Conservation (phyloP, 1,140 invertebrate genomes). For the Zelostemma sp. region DNA sequence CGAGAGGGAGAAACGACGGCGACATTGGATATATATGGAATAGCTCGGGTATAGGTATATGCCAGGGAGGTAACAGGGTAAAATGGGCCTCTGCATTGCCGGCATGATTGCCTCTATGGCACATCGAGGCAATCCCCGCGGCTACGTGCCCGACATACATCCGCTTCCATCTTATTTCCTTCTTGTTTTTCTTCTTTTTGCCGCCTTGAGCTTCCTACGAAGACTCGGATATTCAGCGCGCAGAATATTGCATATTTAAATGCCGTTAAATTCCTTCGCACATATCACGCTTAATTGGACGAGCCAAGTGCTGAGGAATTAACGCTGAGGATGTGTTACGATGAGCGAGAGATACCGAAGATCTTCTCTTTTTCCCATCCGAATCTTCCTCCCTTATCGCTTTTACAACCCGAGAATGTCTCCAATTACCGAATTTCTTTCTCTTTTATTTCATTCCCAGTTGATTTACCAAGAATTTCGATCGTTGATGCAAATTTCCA, state of each 20-base stretch:
- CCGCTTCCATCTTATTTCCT: conserved; percentile 65
- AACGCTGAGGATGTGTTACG: conserved; percentile 45
- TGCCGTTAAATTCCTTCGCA: conserved; percentile 52
- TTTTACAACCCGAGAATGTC: too few species aligned
- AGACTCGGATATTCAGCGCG: conserved; percentile 60
- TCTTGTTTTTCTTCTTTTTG: conserved; percentile 49
- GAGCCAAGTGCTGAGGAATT: conserved; percentile 50
- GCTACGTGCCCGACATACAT: conserved; percentile 71
- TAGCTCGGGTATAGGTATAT: conserved; percentile 48
- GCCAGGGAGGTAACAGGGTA: conserved; percentile 62
- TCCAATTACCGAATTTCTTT: too few species aligned
- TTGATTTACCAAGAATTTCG: too few species aligned
- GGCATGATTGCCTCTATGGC: conserved; percentile 71
- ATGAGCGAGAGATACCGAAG: conserved; percentile 28
- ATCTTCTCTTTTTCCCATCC: conserved; percentile 32
- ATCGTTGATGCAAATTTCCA: too few species aligned
- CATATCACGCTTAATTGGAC: conserved; percentile 60
- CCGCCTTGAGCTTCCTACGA: conserved; percentile 44
- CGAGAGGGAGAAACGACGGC: conserved; percentile 31
- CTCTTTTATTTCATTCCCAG: too few species aligned
- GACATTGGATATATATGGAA: conserved; percentile 37
- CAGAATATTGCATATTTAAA: conserved; percentile 61
- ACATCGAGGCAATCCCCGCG: conserved; percentile 71
- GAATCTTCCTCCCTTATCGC: too few species aligned
- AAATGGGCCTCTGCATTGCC: conserved; percentile 69